A percentile compares a stretch with the other conserved stretches of the same genome.
Evolutionary conservation across 2,113 vertebrate genomes (phyloP).

Genomic region (Sinocyclocheilus grahami): DNA sequence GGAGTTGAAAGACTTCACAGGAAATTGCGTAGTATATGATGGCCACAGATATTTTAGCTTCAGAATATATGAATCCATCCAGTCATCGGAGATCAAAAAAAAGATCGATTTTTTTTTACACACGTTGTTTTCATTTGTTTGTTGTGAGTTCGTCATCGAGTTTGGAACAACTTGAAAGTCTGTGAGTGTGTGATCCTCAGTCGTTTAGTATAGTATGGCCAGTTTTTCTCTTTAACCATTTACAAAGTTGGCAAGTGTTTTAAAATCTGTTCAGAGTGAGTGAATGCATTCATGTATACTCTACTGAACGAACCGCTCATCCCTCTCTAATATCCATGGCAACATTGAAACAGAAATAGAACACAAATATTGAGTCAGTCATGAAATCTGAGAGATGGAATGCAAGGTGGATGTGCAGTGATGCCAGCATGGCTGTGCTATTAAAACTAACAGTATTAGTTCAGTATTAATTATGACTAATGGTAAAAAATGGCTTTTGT

Average conservation of each 20-base stretch:
- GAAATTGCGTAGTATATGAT: background rate
- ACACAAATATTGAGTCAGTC: background rate
- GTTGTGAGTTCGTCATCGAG: background rate
- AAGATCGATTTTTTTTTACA: background rate
- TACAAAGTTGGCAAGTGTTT: background rate
- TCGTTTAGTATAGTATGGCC: too few relatives aligned
- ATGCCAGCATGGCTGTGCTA: background rate
- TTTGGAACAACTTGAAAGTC: background rate
- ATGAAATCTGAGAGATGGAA: background rate
- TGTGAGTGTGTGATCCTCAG: background rate
- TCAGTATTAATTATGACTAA: background rate
- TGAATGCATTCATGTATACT: background rate
- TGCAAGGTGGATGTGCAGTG: background rate
- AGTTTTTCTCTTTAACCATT: background rate
- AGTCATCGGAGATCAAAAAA: background rate
- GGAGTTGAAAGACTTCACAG: background rate
- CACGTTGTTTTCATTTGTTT: background rate
- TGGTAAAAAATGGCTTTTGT: background rate
- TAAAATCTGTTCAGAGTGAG: background rate
- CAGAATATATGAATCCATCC: background rate
- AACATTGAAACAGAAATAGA: background rate
- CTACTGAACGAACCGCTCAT: background rate
- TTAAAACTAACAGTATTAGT: background rate
- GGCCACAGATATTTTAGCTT: background rate
- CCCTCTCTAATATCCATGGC: background rate